Evolutionary conservation across 2,888 invertebrate species (phyloP).

Genomic region (Latrodectus elegans): DNA sequence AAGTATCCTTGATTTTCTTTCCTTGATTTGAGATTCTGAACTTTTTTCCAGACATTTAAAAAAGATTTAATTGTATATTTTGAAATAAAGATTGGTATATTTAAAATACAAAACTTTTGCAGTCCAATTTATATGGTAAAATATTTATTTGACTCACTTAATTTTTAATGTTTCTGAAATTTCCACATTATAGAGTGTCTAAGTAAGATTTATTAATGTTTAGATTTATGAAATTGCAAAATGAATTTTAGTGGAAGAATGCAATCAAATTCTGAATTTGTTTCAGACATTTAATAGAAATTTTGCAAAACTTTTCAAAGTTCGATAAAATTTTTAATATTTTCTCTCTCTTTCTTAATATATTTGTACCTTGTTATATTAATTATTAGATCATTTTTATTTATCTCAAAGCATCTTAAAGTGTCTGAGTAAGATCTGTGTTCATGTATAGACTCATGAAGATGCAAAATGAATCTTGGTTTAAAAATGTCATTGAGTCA

Average conservation of each 20-base stretch:
- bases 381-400: too few relatives aligned
- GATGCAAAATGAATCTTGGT: slow-evolving; percentile 18
- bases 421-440: slow-evolving; percentile 14
- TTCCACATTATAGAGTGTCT: neutral
- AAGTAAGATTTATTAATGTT: neutral
- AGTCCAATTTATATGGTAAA: neutral
- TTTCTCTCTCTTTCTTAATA: neutral
- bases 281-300: neutral
- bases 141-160: neutral
- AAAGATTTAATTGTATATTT: neutral
- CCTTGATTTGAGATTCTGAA: neutral
- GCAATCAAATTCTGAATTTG: neutral
- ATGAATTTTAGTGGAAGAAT: neutral
- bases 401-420: neutral
- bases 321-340: neutral
- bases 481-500: neutral
- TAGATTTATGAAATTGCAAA: neutral
- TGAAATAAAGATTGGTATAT: too few relatives aligned
- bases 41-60: neutral
- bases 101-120: too few relatives aligned
- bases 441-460: slow-evolving; percentile 1
- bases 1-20: too few relatives aligned
- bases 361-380: neutral
- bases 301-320: neutral
- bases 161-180: too few relatives aligned